These are phyloP conservation scores for Aphelinus atriplicis DNA, from an alignment of 1,140 invertebrate genomes.

Conservation along the genomic window DNA sequence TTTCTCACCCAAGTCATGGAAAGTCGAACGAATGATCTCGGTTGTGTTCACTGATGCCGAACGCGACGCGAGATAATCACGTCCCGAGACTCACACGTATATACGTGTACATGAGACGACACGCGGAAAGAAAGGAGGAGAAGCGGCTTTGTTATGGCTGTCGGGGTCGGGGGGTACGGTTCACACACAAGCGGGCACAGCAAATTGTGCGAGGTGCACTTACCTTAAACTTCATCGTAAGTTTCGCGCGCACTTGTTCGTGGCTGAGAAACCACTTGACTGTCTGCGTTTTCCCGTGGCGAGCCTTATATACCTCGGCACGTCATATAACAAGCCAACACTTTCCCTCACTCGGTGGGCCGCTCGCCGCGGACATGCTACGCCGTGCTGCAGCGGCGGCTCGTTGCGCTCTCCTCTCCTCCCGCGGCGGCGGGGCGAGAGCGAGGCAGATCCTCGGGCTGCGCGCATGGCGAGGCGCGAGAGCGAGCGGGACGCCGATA, in stretches of 20 bases:
- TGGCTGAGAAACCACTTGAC: conserved; percentile 38
- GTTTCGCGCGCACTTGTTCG: conserved; percentile 35
- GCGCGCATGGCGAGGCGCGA: too few species aligned
- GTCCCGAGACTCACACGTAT: too few species aligned
- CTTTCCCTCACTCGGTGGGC: conserved; percentile 37
- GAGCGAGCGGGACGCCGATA: too few species aligned
- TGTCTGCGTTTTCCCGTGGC: conserved; percentile 37
- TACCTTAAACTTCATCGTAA: conserved; percentile 41
- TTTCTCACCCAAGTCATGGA: conserved; percentile 25
- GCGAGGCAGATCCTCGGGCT: too few species aligned
- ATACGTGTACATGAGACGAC: too few species aligned
- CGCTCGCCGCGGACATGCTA: not conserved
- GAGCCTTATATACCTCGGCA: conserved; percentile 40
- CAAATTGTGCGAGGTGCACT: conserved; percentile 1
- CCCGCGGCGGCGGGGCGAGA: not conserved
- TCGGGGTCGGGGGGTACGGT: too few species aligned
- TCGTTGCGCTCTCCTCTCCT: conserved; percentile 17
- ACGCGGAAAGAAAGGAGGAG: too few species aligned
- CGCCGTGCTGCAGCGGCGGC: not conserved
- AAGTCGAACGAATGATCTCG: not conserved
- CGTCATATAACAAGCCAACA: conserved; percentile 21
- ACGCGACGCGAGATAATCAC: too few species aligned
- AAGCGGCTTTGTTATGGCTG: too few species aligned
- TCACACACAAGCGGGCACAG: too few species aligned
- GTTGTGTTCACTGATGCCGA: too few species aligned